Evolutionary conservation across 2,113 vertebrate genomes (phyloP).

Genomic region (Dromas ardeola): DNA sequence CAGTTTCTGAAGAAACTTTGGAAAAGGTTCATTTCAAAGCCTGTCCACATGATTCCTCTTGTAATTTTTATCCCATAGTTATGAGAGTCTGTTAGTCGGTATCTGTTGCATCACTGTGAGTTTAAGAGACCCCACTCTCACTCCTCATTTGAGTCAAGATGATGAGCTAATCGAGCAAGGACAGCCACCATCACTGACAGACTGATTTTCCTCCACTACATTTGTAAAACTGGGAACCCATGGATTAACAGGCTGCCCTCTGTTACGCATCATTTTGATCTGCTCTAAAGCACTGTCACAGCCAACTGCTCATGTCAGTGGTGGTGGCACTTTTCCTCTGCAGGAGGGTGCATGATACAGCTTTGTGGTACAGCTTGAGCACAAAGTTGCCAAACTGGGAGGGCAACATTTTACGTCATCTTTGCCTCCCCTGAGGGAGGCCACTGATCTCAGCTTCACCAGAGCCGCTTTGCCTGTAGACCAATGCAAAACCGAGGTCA

Average conservation of each 20-base stretch:
- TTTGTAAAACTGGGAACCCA: background rate
- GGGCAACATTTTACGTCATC: background rate
- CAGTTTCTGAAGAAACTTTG: background rate
- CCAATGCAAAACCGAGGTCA: background rate
- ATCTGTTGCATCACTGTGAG: background rate
- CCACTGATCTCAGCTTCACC: background rate
- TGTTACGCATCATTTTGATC: background rate
- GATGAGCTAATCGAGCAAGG: background rate
- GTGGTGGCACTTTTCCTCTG: background rate
- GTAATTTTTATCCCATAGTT: background rate
- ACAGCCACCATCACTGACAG: background rate
- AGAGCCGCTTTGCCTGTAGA: background rate
- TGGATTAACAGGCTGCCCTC: background rate
- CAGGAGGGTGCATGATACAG: background rate
- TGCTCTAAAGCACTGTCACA: background rate
- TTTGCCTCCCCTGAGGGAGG: background rate
- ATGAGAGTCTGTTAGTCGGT: background rate
- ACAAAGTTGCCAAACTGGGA: background rate
- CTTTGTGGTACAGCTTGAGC: background rate
- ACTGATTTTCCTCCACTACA: background rate
- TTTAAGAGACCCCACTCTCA: background rate
- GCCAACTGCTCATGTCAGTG: background rate
- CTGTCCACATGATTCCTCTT: background rate
- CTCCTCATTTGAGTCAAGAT: background rate
- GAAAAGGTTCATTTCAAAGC: background rate